These are phyloP conservation scores for Sebastes minor DNA, from an alignment of 2,797 vertebrate genomes.

Conservation along the genomic window DNA sequence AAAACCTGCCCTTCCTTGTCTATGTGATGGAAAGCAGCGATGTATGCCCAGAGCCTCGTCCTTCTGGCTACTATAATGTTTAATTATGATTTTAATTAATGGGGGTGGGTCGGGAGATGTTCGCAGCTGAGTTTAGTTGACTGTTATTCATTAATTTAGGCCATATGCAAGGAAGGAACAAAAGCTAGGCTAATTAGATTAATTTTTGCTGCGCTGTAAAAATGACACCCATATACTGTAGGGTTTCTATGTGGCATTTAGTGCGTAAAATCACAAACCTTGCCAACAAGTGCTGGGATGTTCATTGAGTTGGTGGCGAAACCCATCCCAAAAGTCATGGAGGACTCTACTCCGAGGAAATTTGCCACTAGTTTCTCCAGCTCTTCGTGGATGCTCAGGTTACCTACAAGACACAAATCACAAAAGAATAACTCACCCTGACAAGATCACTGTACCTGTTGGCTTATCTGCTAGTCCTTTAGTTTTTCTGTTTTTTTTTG, in stretches of 20 bases:
- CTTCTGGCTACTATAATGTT: constrained; percentile 69
- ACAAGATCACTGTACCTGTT: constrained; percentile 4
- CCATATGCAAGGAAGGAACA: constrained; percentile 52
- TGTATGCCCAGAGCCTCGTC: constrained; percentile 41
- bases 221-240: background rate
- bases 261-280: constrained; percentile 62
- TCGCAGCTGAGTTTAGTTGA: constrained; percentile 52
- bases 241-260: constrained; percentile 12
- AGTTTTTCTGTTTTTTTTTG: constrained; percentile 5
- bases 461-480: constrained; percentile 5
- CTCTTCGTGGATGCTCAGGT: constrained; percentile 89
- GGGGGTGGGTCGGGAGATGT: constrained; percentile 47
- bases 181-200: constrained; percentile 59
- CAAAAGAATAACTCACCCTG: constrained; percentile 8
- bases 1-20: constrained; percentile 64
- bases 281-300: constrained; percentile 89
- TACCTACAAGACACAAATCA: constrained; percentile 80
- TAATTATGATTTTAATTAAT: constrained; percentile 79
- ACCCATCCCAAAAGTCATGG: constrained; percentile 96
- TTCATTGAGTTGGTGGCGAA: constrained; percentile 98
- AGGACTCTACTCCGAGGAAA: constrained; percentile 88
- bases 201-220: constrained; percentile 34
- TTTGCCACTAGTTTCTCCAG: constrained; percentile 82
- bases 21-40: constrained; percentile 47
- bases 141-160: constrained; percentile 64